Evolutionary conservation across 2,113 vertebrate species (phyloP).

Genomic region (Zootoca vivipara): DNA sequence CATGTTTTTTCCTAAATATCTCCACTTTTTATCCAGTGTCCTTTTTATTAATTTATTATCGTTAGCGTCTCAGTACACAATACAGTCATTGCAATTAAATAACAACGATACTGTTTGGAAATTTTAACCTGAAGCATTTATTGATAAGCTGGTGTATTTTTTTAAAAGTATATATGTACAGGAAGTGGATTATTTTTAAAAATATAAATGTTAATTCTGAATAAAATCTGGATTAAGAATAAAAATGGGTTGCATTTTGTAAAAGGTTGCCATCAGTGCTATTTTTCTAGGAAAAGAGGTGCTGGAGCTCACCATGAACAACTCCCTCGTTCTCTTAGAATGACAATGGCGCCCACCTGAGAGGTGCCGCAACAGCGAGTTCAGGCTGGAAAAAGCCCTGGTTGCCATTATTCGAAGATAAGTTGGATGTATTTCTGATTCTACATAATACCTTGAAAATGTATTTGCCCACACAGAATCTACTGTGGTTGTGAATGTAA

Average conservation of each 20-base stretch:
- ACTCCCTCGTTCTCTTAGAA: no score
- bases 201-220: constrained; percentile 69
- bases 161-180: constrained; percentile 66
- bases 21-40: constrained; percentile 64
- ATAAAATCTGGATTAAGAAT: constrained; percentile 71
- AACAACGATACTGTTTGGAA: constrained; percentile 65
- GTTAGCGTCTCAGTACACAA: constrained; percentile 61
- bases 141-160: constrained; percentile 74
- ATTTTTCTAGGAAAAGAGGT: no score
- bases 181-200: constrained; percentile 71
- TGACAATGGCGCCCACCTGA: no score
- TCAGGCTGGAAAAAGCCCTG: no score
- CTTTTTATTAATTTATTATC: constrained; percentile 76
- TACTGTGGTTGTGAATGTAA: neutral
- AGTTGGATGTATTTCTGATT: neutral
- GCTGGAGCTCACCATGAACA: no score
- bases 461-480: neutral
- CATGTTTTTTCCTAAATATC: constrained; percentile 64
- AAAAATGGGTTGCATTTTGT: constrained; percentile 41
- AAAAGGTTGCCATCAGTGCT: constrained; percentile 30
- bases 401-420: no score
- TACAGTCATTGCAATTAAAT: constrained; percentile 62
- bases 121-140: constrained; percentile 72
- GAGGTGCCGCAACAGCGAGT: no score
- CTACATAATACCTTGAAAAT: neutral